Base-by-base conservation (phyloP, 2,888 invertebrate species). In the Dynastes hyllus region DNA sequence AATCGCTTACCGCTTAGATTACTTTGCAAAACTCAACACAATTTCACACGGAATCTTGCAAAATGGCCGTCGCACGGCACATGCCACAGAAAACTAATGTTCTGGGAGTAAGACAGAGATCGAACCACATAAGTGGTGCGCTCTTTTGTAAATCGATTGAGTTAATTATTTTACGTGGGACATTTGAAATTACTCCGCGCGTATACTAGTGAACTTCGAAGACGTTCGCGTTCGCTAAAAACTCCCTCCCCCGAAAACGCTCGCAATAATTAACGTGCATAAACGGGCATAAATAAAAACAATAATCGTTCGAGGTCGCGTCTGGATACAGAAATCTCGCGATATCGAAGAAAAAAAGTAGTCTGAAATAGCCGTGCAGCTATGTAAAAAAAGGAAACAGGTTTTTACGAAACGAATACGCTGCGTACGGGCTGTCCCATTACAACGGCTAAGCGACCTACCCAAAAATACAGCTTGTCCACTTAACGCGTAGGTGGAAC, bases 31-130 rank as follows among this genome's bases (percentile, higher is more conserved):
- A 91, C 90, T 91, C 90, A 90, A 91, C 91, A 91, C 91, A 90
- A 91, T 91, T 91, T 91, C 92, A 91, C 91, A 90, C 91, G 90
- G 90, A 92, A 91, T 92, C 91, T 89, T 91, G 91, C 91, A 92
- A 92, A 92, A 92, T 92, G 92, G 92, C 92, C 91, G 92, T 92
- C 91, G 89, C 90, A 90, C 90, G 92, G 92, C 92, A 92, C 92
- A 92, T 92, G 92, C 92, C 92, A 92, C 90, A 88, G 89, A 90
- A 88, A 90, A 89, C 90, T 88, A 86, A 91, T 90, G 91, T 91
- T 90, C 89, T 90, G 90, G 90, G 90, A 84, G 86, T 83, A 85
- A 85, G 86, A 87, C 85, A 85, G 86, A 87, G 86, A 87, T 82
- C 84, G 84, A 85, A 85, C 83, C 83, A 84, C 84, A 80, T 78